phyloP scores from a whole-genome alignment of 92 coral and sea anemone genomes.

The Meandrina meandrites region DNA sequence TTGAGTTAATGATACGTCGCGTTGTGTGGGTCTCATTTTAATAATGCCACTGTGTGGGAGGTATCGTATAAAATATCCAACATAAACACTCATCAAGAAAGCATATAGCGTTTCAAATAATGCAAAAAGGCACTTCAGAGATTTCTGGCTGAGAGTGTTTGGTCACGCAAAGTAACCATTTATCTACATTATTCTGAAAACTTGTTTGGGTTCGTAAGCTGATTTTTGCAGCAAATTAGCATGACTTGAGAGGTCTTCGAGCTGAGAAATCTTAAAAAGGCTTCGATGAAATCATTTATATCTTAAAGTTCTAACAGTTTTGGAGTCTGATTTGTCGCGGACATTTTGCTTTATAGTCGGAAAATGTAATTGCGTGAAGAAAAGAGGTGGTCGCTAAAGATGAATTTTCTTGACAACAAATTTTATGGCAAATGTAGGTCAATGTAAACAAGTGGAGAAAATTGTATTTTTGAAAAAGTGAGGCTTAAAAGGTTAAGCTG shows the following conservation, averaged over 20 bases:
- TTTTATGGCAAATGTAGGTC: no score
- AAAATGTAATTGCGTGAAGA: not conserved
- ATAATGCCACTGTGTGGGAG: not conserved
- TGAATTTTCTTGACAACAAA: no score
- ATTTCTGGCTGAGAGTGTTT: not conserved
- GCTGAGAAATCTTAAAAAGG: not conserved
- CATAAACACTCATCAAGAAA: not conserved
- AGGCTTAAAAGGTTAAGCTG: not conserved
- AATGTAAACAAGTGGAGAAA: not conserved
- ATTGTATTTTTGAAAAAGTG: not conserved
- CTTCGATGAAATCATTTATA: not conserved
- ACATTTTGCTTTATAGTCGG: not conserved
- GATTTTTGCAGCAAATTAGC: not conserved
- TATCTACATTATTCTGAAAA: not conserved
- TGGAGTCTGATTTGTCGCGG: not conserved
- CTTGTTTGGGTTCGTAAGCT: not conserved
- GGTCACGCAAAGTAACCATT: not conserved
- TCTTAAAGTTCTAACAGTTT: not conserved
- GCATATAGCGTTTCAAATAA: not conserved
- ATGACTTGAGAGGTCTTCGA: not conserved
- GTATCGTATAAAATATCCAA: not conserved
- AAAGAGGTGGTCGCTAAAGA: not conserved
- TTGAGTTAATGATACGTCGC: not conserved
- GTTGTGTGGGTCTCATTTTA: not conserved
- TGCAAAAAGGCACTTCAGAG: not conserved